phyloP scores from a whole-genome alignment of 1,140 invertebrate genomes.

The Pogonus chalceus region DNA sequence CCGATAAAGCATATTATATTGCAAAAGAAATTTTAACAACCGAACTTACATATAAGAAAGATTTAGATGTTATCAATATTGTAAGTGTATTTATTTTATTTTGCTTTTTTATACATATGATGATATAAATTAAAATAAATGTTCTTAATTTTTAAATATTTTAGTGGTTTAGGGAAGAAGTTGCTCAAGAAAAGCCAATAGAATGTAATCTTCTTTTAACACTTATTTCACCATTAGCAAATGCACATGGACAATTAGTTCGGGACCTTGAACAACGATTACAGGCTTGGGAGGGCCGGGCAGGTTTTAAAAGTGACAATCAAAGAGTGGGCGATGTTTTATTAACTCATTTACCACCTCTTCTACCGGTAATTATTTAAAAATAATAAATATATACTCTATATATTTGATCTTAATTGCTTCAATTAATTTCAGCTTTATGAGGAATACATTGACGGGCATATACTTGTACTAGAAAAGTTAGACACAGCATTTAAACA shows the following conservation, averaged over 20 bases:
- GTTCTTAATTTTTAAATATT: slow-evolving; percentile 16
- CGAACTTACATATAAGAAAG: slow-evolving; percentile 89
- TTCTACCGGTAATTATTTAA: slow-evolving; percentile 39
- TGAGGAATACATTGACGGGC: slow-evolving; percentile 67
- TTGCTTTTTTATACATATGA: not conserved
- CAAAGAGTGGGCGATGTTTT: slow-evolving; percentile 59
- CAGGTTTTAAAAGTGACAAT: slow-evolving; percentile 34
- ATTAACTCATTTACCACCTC: slow-evolving; percentile 46
- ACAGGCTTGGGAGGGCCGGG: slow-evolving; percentile 40
- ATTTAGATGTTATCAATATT: slow-evolving; percentile 82
- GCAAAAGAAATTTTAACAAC: slow-evolving; percentile 93
- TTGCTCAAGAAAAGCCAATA: slow-evolving; percentile 45
- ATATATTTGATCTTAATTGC: slow-evolving; percentile 11
- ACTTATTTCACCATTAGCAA: slow-evolving; percentile 46
- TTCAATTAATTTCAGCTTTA: slow-evolving; percentile 66
- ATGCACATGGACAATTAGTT: slow-evolving; percentile 46
- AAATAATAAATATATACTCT: not conserved
- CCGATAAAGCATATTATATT: slow-evolving; percentile 82
- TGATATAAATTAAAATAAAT: slow-evolving; percentile 11
- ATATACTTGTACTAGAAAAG: slow-evolving; percentile 62
- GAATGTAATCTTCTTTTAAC: slow-evolving; percentile 37
- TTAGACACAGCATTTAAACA: slow-evolving; percentile 62
- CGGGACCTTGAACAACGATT: slow-evolving; percentile 44
- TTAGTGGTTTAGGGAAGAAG: slow-evolving; percentile 56
- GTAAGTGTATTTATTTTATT: slow-evolving; percentile 40